phyloP scores from a whole-genome alignment of 1,140 invertebrate species.

The Lysiphlebus fabarum region DNA sequence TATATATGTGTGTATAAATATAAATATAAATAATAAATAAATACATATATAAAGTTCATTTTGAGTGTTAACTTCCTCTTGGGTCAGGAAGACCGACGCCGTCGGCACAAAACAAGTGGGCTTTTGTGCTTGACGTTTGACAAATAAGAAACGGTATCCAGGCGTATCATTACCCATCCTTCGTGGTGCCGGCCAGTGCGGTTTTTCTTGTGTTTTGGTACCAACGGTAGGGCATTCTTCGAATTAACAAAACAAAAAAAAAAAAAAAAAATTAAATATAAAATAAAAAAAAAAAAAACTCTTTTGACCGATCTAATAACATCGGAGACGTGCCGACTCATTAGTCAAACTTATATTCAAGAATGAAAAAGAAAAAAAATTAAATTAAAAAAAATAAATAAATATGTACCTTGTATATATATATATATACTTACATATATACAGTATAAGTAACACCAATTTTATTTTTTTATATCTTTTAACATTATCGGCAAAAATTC shows the following conservation, averaged over 20 bases:
- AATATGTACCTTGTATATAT: no score
- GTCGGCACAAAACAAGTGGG: constrained; percentile 36
- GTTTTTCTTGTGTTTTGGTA: constrained; percentile 1
- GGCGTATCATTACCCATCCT: constrained; percentile 56
- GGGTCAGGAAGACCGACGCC: background rate
- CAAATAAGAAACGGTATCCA: constrained; percentile 56
- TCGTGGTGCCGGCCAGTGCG: constrained; percentile 31
- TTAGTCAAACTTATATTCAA: constrained; percentile 45
- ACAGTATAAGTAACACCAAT: no score
- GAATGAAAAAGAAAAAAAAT: no score
- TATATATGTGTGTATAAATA: no score
- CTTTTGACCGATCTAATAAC: constrained; percentile 56
- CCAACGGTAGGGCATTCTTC: constrained; percentile 40
- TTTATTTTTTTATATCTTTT: no score
- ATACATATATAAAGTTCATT: no score
- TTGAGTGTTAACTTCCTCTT: constrained; percentile 5
- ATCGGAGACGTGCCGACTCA: constrained; percentile 54
- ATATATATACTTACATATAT: no score
- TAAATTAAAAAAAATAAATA: no score
- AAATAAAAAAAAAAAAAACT: constrained; percentile 41
- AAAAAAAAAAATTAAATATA: no score
- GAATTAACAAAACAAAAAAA: no score
- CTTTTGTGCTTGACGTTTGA: constrained; percentile 53
- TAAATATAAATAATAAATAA: background rate
- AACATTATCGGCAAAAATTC: no score